Conservation (phyloP, 2,113 vertebrate genomes). For the mouse (Mus musculus) region DNA sequence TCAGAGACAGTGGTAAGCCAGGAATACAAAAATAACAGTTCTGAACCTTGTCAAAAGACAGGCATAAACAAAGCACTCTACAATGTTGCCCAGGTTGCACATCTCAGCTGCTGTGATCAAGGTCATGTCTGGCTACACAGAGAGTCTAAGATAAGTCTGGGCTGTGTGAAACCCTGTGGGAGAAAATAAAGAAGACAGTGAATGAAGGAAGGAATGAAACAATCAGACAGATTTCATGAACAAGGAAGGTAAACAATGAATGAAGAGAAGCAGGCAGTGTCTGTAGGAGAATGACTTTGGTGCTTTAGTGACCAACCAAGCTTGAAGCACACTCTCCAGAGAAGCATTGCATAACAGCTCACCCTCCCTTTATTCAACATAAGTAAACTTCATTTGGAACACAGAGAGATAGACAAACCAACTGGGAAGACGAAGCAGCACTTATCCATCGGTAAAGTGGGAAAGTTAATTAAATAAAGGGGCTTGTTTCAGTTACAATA, state of each 20-base stretch:
- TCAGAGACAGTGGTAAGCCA: not conserved
- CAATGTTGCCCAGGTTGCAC: not conserved
- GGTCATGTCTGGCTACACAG: not conserved
- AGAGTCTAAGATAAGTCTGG: not conserved
- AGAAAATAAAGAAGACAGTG: not conserved
- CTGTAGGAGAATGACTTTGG: not conserved
- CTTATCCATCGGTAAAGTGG: not conserved
- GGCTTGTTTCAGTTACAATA: not conserved
- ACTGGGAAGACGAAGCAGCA: not conserved
- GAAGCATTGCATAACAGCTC: not conserved
- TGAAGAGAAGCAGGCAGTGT: not conserved
- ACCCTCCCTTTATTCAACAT: not conserved
- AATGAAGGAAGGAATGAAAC: too few species aligned
- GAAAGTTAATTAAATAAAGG: conserved; percentile 25
- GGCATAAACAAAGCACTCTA: not conserved
- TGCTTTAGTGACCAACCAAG: not conserved
- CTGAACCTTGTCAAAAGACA: not conserved
- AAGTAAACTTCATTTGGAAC: not conserved
- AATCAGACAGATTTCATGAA: not conserved
- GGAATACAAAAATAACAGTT: not conserved
- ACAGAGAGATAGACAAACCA: not conserved
- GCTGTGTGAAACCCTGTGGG: not conserved
- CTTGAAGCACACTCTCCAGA: not conserved
- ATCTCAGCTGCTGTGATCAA: not conserved
- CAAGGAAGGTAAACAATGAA: not conserved